A percentile compares a stretch with the other conserved stretches of the same genome.
Conservation (phyloP, 1,140 invertebrate species). For the Sarcophaga peregrina region DNA sequence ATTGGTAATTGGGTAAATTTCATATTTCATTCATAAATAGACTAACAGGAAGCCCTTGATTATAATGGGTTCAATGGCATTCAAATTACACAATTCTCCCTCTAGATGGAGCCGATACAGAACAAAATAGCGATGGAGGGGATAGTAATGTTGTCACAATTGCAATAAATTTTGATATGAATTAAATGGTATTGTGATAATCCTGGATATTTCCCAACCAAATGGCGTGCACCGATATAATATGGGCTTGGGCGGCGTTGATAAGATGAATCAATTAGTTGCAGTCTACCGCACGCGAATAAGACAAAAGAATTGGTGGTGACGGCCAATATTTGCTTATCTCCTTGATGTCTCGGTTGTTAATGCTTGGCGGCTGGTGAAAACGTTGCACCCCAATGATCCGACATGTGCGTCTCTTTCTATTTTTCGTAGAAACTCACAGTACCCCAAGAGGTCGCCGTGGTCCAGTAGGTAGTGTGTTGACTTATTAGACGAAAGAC, state of each 20-base stretch:
- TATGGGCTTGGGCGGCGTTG: background rate
- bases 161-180: background rate
- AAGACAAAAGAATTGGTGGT: background rate
- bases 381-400: background rate
- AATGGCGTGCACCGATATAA: background rate
- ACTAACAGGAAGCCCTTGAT: no score
- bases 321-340: constrained; percentile 8
- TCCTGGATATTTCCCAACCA: background rate
- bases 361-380: background rate
- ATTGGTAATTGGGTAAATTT: no score
- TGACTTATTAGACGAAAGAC: no score
- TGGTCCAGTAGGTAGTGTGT: no score
- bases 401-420: background rate
- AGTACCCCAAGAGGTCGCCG: no score
- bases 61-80: no score
- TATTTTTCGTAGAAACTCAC: background rate
- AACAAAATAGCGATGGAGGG: no score
- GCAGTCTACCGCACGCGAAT: background rate
- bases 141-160: no score
- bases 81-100: no score
- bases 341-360: background rate
- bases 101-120: no score
- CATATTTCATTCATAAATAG: no score
- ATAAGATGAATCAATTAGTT: background rate
- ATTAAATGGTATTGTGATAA: no score